These are phyloP conservation scores for Drosophila orosa DNA, from an alignment of 1,140 invertebrate species.

Conservation along the genomic window DNA sequence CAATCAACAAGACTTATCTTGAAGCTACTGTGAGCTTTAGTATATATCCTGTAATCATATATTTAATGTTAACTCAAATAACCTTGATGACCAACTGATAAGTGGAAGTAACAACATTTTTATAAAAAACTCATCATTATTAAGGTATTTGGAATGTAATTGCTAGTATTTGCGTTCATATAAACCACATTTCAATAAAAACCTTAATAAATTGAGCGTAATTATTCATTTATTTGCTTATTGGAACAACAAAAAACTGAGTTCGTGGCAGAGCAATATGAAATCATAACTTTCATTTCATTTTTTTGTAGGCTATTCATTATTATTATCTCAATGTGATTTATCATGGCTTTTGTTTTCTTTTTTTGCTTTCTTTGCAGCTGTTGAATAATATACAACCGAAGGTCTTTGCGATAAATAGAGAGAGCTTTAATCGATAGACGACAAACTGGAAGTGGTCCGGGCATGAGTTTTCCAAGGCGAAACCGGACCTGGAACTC, in stretches of 20 bases:
- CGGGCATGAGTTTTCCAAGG: constrained; percentile 50
- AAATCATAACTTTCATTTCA: constrained; percentile 56
- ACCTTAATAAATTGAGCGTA: constrained; percentile 16
- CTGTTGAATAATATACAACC: constrained; percentile 51
- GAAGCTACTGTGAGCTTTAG: background rate
- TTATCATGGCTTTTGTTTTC: constrained; percentile 39
- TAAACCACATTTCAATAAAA: too few species aligned
- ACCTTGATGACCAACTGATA: background rate
- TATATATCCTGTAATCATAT: background rate
- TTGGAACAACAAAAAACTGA: constrained; percentile 21
- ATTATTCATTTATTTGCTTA: constrained; percentile 32
- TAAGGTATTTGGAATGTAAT: constrained; percentile 6
- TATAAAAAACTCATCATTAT: background rate
- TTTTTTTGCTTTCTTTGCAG: constrained; percentile 55
- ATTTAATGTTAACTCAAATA: background rate
- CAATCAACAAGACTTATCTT: constrained; percentile 6
- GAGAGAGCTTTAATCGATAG: constrained; percentile 18
- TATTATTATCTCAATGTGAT: constrained; percentile 29
- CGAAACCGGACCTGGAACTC: constrained; percentile 55
- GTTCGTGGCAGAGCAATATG: constrained; percentile 19
- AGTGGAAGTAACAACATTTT: background rate
- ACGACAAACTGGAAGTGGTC: constrained; percentile 32
- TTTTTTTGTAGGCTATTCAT: constrained; percentile 15
- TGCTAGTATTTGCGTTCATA: background rate
- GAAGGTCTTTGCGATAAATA: constrained; percentile 53